phyloP scores from a whole-genome alignment of 2,113 vertebrate genomes.

The Pollachius pollachius region DNA sequence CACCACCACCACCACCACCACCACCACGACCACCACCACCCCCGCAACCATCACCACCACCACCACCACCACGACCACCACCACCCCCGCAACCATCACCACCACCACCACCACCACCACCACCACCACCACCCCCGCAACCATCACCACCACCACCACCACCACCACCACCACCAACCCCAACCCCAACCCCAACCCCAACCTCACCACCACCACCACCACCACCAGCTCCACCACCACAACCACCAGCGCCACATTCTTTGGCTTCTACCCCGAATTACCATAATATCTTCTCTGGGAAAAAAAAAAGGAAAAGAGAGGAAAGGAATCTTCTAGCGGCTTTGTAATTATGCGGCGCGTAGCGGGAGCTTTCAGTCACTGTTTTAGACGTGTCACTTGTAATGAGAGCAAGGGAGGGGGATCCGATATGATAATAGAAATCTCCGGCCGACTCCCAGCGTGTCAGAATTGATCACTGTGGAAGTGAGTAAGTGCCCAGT shows the following conservation, averaged over 20 bases:
- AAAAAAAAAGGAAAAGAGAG: slow-evolving; percentile 47
- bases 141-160: too few relatives aligned
- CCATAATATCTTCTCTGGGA: slow-evolving; percentile 46
- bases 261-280: slow-evolving; percentile 55
- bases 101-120: slow-evolving; percentile 21
- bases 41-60: too few relatives aligned
- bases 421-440: slow-evolving; percentile 75
- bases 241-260: slow-evolving; percentile 10
- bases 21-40: slow-evolving; percentile 19
- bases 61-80: background rate
- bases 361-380: slow-evolving; percentile 59
- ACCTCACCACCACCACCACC: slow-evolving; percentile 27
- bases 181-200: too few relatives aligned
- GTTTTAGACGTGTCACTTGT: slow-evolving; percentile 67
- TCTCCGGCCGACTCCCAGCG: slow-evolving; percentile 63
- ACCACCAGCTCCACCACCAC: slow-evolving; percentile 48
- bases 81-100: background rate
- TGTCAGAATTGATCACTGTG: slow-evolving; percentile 64
- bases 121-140: too few relatives aligned
- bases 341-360: slow-evolving; percentile 71
- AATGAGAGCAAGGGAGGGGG: slow-evolving; percentile 64
- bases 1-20: too few relatives aligned
- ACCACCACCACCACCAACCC: slow-evolving; percentile 19
- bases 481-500: slow-evolving; percentile 58
- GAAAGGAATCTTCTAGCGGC: background rate